Base-by-base conservation (phyloP, 2,113 vertebrate species). In the Phalacrocorax brasilianus region DNA sequence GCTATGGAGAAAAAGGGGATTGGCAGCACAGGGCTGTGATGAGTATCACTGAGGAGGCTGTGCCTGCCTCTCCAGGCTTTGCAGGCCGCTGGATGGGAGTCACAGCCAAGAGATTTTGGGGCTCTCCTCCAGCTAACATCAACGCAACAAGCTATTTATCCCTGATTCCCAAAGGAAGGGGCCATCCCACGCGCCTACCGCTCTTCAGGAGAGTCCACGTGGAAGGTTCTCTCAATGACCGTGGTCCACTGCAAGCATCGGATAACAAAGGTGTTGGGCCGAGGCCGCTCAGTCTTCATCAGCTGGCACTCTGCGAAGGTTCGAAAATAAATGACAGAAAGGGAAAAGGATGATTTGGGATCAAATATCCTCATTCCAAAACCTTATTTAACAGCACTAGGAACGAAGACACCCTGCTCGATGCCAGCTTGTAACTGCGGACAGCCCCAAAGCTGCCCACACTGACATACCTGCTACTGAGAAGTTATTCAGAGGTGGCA, bases 191-290 rank as follows among this genome's bases (percentile, higher is more conserved):
- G 1, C 1, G 1, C 96, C 87, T 88, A 98, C 99, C 99, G 98
- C 91, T 99, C 99, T 5, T 99, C 98, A 0, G 98, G 98, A 62
- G 98, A 99, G 79, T 99, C 99, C 47, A 99, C 99, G 0, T 99
- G 99, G 95, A 99, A 99, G 12, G 99, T 99, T 89, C 99, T 98
- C 94, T 99, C 99, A 1, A 99, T 99, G 86, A 99, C 99, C 0
- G 99, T 99, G 12, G 99, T 99, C 99, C 99, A 99, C 95, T 99
- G 99, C 61, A 99, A 93, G 94, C 99, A 99, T 28, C 99, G 99
- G 85, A 99, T 99, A 91, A 99, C 99, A 35, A 99, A 99, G 2
- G 99, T 99, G 97, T 99, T 99, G 79, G 99, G 98, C 56, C 98
- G 97, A 3, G 99, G 99, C 12, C 99, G 97, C 97, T 99, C 99